Evolutionary conservation across 2,113 vertebrate genomes (phyloP).

Genomic region (Jacana jacana): DNA sequence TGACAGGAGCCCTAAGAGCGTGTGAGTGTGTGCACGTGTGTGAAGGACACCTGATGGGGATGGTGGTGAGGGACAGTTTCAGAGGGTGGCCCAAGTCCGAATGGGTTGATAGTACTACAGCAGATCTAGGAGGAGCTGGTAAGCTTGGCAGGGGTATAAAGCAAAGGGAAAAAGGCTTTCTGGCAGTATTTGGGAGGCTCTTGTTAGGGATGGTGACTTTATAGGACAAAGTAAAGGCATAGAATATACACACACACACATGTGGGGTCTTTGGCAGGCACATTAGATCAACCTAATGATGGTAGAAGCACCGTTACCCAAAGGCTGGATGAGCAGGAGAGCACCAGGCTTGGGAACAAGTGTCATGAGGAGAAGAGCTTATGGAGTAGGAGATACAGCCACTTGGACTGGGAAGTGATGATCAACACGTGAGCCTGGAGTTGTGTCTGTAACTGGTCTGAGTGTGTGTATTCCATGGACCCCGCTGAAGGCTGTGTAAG

Average conservation of each 20-base stretch:
- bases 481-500: neutral
- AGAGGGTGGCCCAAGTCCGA: neutral
- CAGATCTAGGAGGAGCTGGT: neutral
- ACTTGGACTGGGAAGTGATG: neutral
- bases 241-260: neutral
- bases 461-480: neutral
- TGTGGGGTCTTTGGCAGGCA: neutral
- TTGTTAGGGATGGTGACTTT: neutral
- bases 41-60: neutral
- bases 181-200: neutral
- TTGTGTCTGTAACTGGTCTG: neutral
- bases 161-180: neutral
- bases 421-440: neutral
- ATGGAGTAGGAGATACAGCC: neutral
- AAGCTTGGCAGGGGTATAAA: neutral
- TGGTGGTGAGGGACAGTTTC: neutral
- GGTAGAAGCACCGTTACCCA: neutral
- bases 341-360: neutral
- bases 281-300: neutral
- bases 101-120: neutral
- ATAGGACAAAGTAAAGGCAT: neutral
- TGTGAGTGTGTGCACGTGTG: accelerated
- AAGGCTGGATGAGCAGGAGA: neutral
- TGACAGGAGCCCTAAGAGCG: neutral
- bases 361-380: neutral